Conservation (phyloP, 92 coral and sea anemone genomes). For the Zoanthus sociatus region DNA sequence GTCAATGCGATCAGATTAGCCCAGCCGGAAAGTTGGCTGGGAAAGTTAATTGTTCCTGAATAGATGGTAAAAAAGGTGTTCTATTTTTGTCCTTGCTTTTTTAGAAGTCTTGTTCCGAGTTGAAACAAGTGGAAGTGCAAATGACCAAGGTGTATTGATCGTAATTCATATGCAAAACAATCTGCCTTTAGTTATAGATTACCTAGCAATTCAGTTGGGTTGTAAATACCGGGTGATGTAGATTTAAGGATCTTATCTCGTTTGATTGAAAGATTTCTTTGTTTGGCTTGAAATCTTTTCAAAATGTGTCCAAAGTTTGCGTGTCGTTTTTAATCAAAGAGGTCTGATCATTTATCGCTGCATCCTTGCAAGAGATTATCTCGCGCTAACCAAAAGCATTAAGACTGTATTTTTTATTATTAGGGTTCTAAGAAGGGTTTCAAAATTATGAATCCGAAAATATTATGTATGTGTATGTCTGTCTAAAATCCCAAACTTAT, state of each 20-base stretch:
- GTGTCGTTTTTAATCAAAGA: background rate
- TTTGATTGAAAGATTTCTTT: background rate
- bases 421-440: background rate
- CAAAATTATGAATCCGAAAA: background rate
- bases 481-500: background rate
- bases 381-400: background rate
- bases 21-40: conserved; percentile 28
- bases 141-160: background rate
- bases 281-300: background rate
- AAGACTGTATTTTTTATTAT: background rate
- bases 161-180: background rate
- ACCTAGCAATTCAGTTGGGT: background rate
- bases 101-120: background rate
- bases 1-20: conserved; percentile 3
- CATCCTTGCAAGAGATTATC: background rate
- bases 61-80: conserved; percentile 10
- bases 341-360: background rate
- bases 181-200: background rate
- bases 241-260: background rate
- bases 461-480: background rate
- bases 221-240: conserved; percentile 1
- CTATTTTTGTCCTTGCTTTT: background rate
- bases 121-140: background rate
- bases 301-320: conserved; percentile 11
- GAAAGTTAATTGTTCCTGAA: conserved; percentile 24